These are phyloP conservation scores for Sesia bembeciformis DNA, from an alignment of 2,888 invertebrate genomes.

Conservation along the genomic window DNA sequence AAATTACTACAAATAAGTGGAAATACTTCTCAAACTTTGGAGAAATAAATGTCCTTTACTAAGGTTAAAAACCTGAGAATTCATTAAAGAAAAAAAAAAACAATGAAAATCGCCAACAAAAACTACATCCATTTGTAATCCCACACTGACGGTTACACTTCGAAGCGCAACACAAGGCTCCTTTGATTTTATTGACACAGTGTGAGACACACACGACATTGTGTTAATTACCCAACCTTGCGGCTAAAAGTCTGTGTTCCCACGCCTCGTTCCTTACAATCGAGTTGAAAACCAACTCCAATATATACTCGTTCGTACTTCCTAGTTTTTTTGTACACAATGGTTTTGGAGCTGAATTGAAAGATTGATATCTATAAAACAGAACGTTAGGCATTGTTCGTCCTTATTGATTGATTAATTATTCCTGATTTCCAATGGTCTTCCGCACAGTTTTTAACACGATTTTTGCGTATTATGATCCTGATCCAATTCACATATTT, in stretches of 20 bases:
- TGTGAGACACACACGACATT: neutral
- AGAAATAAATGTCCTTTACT: too few species aligned
- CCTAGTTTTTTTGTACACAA: constrained; percentile 5
- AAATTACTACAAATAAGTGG: too few species aligned
- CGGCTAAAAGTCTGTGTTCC: constrained; percentile 1
- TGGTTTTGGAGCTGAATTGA: constrained; percentile 2
- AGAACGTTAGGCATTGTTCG: neutral
- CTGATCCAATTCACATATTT: too few species aligned
- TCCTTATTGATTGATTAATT: neutral
- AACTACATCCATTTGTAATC: too few species aligned
- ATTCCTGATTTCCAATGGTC: neutral
- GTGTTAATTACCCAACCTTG: constrained; percentile 1
- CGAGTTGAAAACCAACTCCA: neutral
- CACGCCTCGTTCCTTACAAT: neutral
- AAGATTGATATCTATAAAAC: constrained; percentile 5
- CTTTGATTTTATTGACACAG: neutral
- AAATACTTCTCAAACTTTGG: too few species aligned
- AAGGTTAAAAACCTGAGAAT: too few species aligned
- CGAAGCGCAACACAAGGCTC: neutral
- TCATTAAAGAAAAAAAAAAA: too few species aligned
- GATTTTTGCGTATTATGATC: neutral
- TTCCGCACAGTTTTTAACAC: neutral
- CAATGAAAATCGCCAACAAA: too few species aligned
- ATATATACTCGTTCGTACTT: neutral
- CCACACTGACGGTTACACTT: neutral